Evolutionary conservation across 64 coral and sea anemone species (phyloP).

Genomic region (Stylophora pistillata): DNA sequence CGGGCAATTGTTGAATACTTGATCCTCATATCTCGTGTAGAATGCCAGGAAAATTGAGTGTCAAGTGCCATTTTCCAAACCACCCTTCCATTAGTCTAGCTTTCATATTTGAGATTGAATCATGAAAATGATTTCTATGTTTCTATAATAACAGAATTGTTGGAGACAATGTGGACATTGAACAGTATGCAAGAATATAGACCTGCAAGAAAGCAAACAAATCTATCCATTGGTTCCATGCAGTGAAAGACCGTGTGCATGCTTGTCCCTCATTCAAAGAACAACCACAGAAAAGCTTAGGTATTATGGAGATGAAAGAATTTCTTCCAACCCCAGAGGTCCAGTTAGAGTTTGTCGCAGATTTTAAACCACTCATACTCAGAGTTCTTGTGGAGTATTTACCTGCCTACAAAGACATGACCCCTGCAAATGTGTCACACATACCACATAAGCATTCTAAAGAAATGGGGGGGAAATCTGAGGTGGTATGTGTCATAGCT

Average conservation of each 20-base stretch:
- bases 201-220: background rate
- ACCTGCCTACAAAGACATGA: background rate
- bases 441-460: slow-evolving; percentile 26
- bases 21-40: too few relatives aligned
- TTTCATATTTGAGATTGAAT: background rate
- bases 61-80: background rate
- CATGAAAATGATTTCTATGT: background rate
- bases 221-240: slow-evolving; percentile 40
- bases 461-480: slow-evolving; percentile 23
- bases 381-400: background rate
- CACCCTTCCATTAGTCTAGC: background rate
- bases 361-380: background rate
- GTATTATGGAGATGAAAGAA: background rate
- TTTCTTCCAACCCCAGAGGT: background rate
- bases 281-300: background rate
- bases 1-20: too few relatives aligned
- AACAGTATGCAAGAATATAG: background rate
- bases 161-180: slow-evolving; percentile 17
- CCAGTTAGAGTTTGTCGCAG: background rate
- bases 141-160: background rate
- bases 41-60: too few relatives aligned
- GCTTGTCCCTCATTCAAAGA: background rate
- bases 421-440: background rate
- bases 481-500: slow-evolving; percentile 17
- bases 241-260: slow-evolving; percentile 5